phyloP scores from a whole-genome alignment of 1,140 invertebrate species.

The Yoshiicerus persimilis region DNA sequence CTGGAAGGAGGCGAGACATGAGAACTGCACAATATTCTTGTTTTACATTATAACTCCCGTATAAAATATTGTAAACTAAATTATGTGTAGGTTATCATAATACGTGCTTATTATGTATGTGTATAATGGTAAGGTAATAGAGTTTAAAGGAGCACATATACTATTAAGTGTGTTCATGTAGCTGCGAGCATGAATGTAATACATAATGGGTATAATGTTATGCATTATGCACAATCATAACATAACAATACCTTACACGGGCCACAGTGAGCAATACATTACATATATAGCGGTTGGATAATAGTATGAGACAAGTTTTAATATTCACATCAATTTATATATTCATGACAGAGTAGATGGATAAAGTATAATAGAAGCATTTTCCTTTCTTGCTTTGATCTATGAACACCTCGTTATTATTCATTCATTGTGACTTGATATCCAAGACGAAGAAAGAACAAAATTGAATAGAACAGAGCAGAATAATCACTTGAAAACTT shows the following conservation, averaged over 20 bases:
- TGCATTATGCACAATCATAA: background rate
- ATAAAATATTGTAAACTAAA: background rate
- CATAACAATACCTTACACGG: background rate
- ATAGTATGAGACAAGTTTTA: background rate
- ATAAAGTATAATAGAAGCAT: background rate
- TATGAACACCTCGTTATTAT: conserved; percentile 18
- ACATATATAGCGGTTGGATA: background rate
- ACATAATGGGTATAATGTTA: background rate
- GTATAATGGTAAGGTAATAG: background rate
- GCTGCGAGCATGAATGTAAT: background rate
- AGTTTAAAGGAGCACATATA: background rate
- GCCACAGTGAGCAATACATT: background rate
- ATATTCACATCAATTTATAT: background rate
- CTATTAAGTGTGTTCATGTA: background rate
- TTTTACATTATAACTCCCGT: no score
- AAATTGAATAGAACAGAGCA: background rate
- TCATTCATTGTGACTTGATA: conserved; percentile 18
- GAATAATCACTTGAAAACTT: conserved; percentile 23
- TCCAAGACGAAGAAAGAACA: background rate
- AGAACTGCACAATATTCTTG: no score
- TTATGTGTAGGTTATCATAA: background rate
- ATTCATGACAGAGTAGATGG: background rate
- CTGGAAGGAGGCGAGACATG: no score
- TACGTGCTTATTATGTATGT: background rate
- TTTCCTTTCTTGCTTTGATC: conserved; percentile 1